Evolutionary conservation across 2,797 vertebrate species (phyloP).

Genomic region (Atherinosoma microstoma): DNA sequence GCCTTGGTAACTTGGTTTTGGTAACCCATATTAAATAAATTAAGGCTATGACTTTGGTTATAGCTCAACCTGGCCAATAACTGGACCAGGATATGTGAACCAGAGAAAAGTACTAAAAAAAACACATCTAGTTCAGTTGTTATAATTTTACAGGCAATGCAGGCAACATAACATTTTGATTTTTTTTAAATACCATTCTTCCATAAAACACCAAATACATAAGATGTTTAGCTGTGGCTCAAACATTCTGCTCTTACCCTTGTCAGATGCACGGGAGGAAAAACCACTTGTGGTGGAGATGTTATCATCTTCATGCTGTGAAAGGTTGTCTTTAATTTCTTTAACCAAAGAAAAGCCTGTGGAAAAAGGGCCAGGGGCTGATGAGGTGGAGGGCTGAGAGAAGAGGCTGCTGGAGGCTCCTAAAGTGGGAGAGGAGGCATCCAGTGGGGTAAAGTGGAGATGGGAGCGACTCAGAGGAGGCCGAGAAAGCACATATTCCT

Average conservation of each 20-base stretch:
- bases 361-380: conserved; percentile 83
- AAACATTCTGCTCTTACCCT: conserved; percentile 83
- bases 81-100: neutral
- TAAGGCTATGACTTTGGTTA: too few species aligned
- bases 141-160: neutral
- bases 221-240: neutral
- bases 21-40: neutral
- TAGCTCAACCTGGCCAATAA: too few species aligned
- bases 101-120: neutral
- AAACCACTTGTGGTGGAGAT: conserved; percentile 99
- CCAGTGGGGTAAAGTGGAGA: conserved; percentile 88
- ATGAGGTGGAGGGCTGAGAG: conserved; percentile 93
- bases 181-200: neutral
- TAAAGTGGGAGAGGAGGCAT: conserved; percentile 82
- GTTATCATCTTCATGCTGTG: conserved; percentile 98
- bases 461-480: conserved; percentile 95
- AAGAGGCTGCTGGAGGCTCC: conserved; percentile 78
- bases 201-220: neutral
- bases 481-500: conserved; percentile 89
- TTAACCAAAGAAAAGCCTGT: conserved; percentile 92
- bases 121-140: neutral
- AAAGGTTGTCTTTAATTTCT: conserved; percentile 98
- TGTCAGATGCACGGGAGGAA: conserved; percentile 98
- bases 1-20: neutral
- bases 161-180: neutral